phyloP scores from a whole-genome alignment of 2,113 vertebrate genomes.

The Hippotragus niger region DNA sequence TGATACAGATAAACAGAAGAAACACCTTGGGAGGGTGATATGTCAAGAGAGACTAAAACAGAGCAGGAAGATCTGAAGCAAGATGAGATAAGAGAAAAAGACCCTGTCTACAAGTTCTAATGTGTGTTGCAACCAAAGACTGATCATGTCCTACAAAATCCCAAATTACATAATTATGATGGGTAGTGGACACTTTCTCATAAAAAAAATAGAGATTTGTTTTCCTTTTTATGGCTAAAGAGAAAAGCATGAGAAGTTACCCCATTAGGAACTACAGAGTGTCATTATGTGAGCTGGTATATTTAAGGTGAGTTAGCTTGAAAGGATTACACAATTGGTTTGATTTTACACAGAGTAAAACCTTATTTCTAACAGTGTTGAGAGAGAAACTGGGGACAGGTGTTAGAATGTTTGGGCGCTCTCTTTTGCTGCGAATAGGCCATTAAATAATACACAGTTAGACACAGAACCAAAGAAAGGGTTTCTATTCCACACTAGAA shows the following conservation, averaged over 20 bases:
- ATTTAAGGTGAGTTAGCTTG: background rate
- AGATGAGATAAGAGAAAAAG: background rate
- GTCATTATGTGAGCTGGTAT: rapidly evolving
- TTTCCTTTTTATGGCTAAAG: background rate
- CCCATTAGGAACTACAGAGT: background rate
- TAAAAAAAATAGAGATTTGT: background rate
- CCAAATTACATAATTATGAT: background rate
- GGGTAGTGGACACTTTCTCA: background rate
- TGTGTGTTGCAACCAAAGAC: background rate
- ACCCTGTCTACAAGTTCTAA: background rate
- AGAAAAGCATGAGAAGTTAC: background rate
- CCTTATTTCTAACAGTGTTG: background rate
- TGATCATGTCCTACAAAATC: background rate
- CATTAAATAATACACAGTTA: background rate
- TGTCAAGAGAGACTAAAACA: background rate
- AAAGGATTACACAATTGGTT: background rate
- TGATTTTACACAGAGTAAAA: background rate
- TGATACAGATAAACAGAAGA: background rate
- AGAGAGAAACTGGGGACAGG: background rate
- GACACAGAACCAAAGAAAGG: background rate
- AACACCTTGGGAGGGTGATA: background rate
- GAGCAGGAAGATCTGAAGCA: background rate
- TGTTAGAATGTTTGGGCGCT: background rate
- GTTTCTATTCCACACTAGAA: background rate
- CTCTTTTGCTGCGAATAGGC: background rate